These are phyloP conservation scores for Ligdia adustata DNA, from an alignment of 2,888 invertebrate species.

Conservation along the genomic window DNA sequence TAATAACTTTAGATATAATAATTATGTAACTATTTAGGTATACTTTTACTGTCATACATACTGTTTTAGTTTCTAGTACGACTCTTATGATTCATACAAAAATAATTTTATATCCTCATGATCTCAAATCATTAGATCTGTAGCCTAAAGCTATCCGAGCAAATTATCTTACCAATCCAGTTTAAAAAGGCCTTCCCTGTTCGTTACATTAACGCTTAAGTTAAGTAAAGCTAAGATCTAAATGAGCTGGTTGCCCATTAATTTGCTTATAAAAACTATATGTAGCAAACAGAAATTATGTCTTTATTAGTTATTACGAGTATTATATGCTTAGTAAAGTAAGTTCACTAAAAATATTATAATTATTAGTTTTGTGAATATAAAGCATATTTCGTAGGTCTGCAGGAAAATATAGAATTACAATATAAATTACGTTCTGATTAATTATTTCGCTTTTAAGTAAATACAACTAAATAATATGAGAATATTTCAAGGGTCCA, in stretches of 20 bases:
- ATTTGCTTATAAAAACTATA: conserved; percentile 49
- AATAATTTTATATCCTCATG: conserved; percentile 51
- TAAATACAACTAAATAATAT: too few relatives aligned
- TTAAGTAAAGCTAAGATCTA: too few relatives aligned
- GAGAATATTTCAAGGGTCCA: too few relatives aligned
- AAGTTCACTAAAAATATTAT: conserved; percentile 40
- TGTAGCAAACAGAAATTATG: conserved; percentile 62
- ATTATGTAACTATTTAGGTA: too few relatives aligned
- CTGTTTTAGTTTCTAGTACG: conserved; percentile 17
- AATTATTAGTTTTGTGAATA: conserved; percentile 33
- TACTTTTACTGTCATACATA: too few relatives aligned
- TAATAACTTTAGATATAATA: too few relatives aligned
- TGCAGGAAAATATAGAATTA: conserved; percentile 29
- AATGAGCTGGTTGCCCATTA: conserved; percentile 44
- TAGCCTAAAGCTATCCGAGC: conserved; percentile 62
- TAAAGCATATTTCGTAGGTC: conserved; percentile 4
- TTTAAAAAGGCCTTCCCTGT: conserved; percentile 43
- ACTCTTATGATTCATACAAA: conserved; percentile 31
- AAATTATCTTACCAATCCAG: conserved; percentile 49
- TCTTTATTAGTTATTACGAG: conserved; percentile 68
- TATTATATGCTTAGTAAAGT: conserved; percentile 52
- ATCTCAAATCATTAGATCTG: conserved; percentile 61
- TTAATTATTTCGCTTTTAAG: too few relatives aligned
- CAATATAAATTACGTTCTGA: too few relatives aligned
- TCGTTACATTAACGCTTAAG: too few relatives aligned